Base-by-base conservation (phyloP, 2,113 vertebrate species). In the Dipodomys ordii region DNA sequence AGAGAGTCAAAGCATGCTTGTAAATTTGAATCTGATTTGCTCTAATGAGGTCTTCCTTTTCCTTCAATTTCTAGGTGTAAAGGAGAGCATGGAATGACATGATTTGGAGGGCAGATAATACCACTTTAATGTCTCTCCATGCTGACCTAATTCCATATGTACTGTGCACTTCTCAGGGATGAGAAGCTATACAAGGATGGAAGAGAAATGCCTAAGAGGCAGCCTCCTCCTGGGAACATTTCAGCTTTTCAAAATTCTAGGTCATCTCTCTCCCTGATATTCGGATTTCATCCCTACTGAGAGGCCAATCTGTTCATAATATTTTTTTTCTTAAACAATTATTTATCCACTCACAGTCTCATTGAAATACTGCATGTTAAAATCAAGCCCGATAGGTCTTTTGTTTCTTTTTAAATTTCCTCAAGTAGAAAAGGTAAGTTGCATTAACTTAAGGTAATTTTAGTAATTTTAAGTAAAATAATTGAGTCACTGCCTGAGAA, bases 231-330 rank as follows among this genome's bases (percentile, higher is more conserved):
- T 88, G 87, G 80, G 80, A 94, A 80, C 27, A 25, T 69, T 95
- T 95, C 39, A 91, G 89, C 76, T 95, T 94, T 88, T 92, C 60
- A 81, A 49, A 27, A 96, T 95, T 96, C 84, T 87, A 96, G 90
- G 82, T 96, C 90, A 95, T 95, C 44, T 65, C 39, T 90, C 79
- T 85, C 60, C 82, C 60, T 92, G 74, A 83, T 87, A 88, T 94
- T 88, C 83, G 49, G 73, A 95, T 69, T 80, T 90, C 60, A 82
- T 94, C 28, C 81, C 46, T 74, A 94, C n/a, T 68, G 87, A 74
- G 85, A 94, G n/a, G 81, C 9, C 57, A 92, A 89, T 95, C 77
- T 94, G 91, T 87, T 92, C 78, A 83, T 32, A 78, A 0, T 77
- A 65, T 3, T 65, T 74, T 62, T 23, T 35, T 49, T 2, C 76